Percentiles rank a stretch among this genome's conserved stretches.
Evolutionary conservation across 2,888 invertebrate species (phyloP).

Genomic region (Pachycephus smyrnensis): DNA sequence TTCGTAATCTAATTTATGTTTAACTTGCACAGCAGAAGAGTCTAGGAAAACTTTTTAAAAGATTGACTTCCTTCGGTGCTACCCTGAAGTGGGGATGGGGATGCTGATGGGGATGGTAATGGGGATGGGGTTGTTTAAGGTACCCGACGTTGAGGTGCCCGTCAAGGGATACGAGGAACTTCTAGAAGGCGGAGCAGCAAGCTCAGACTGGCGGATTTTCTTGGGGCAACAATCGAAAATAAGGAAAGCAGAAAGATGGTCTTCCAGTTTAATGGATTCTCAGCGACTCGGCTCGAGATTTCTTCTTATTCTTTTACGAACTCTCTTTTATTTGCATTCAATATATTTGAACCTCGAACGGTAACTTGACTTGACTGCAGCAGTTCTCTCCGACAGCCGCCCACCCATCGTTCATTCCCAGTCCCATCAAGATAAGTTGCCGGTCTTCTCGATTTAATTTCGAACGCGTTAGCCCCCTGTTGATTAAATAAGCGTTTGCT

Average conservation of each 20-base stretch:
- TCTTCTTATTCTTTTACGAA: not conserved
- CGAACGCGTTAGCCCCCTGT: no score
- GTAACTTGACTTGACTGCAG: no score
- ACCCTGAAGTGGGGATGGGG: not conserved
- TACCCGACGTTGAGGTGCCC: no score
- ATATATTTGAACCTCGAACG: no score
- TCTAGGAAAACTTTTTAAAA: slow-evolving; percentile 57
- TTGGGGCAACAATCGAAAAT: slow-evolving; percentile 44
- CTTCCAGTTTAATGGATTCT: slow-evolving; percentile 54
- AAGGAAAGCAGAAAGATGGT: slow-evolving; percentile 32
- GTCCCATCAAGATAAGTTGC: no score
- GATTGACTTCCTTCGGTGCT: slow-evolving; percentile 50
- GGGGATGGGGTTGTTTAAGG: not conserved
- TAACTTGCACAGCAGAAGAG: slow-evolving; percentile 46
- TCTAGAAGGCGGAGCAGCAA: no score
- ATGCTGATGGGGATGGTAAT: not conserved
- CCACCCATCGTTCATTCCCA: no score
- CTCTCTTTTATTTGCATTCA: no score
- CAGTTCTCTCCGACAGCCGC: no score
- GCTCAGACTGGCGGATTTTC: not conserved
- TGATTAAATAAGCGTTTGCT: no score
- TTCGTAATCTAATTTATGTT: slow-evolving; percentile 63
- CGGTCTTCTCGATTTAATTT: no score
- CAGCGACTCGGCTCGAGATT: slow-evolving; percentile 8
- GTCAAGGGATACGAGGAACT: no score